phyloP scores from a whole-genome alignment of 2,888 invertebrate species.

The Rugalucina vietnamica region DNA sequence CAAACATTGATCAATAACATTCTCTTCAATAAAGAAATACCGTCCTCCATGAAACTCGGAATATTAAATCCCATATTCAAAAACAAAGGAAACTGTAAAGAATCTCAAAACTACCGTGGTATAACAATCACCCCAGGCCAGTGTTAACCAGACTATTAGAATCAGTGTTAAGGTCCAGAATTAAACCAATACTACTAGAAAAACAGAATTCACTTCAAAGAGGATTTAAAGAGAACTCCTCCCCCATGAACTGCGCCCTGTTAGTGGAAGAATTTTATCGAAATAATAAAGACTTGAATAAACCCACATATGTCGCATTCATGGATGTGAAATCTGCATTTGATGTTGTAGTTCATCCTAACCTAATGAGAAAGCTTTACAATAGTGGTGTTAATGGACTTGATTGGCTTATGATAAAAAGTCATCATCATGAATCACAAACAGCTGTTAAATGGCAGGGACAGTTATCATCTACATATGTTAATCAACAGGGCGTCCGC shows the following conservation, averaged over 20 bases:
- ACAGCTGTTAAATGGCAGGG: background rate
- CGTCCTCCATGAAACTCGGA: background rate
- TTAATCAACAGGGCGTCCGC: conserved; percentile 21
- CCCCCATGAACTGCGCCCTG: conserved; percentile 11
- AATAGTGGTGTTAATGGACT: background rate
- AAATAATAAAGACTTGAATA: background rate
- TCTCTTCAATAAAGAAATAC: background rate
- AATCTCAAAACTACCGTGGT: background rate
- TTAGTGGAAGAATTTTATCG: background rate
- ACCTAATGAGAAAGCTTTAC: conserved; percentile 3
- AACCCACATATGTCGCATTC: background rate
- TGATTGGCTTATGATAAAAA: background rate
- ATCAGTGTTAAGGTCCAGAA: background rate
- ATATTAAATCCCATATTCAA: conserved; percentile 5
- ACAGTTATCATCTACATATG: background rate
- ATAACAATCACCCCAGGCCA: conserved; percentile 15
- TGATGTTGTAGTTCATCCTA: conserved; percentile 9
- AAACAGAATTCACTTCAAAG: background rate
- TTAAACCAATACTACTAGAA: background rate
- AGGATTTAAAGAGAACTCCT: conserved; percentile 7
- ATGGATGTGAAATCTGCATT: conserved; percentile 15
- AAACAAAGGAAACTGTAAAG: conserved; percentile 14
- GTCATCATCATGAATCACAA: background rate
- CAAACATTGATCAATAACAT: background rate
- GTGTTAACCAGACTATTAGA: background rate